Evolutionary conservation across 1,140 invertebrate genomes (phyloP), one percentile per base, ranked within the genome.

Genomic region (Diorhabda carinulata): DNA sequence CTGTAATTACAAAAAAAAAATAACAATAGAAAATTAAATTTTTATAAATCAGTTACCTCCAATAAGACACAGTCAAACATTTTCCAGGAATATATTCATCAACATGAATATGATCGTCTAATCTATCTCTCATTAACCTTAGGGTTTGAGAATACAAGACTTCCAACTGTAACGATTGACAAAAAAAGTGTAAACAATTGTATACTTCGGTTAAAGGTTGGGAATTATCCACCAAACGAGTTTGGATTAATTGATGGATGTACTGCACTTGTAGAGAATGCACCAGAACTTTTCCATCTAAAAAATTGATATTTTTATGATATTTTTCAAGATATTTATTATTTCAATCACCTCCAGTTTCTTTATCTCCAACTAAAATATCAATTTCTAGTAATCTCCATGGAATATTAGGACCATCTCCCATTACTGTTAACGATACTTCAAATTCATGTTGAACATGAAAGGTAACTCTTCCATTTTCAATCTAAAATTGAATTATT

Each of bases 361-460:
- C 96, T 81, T 92, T 92, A 78, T 99, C 97, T 80, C 98, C 95
- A 3, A 99, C 97, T 3, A 99, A 83, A 76, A 99, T 92, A 75
- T 97, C 93, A 71, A 99, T 92, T 79, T 98, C 95, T 69, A 99
- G 83, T 58, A 99, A 85, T 68, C 95, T 85, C 97, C 97, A 99
- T 1, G 97, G 96, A 66, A 98, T 89, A 76, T 88, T 91, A 1
- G 91, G 88, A 45, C 90, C 92, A 83, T 99, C 97, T 10, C 97
- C 96, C 92, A 99, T 97, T n/a, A 99, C 89, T 5, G 97, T 99
- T 43, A 99, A 84, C 0, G 95, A 91, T 2, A 95, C 94, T 82
- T 94, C 93, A 84, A 98, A 99, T 82, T 99, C 97, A 83, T 98
- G 93, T 69, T 97, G 93, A 3, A 99, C 95, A 74, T 91, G 88